A percentile compares a stretch with the other conserved stretches of the same genome.
Conservation (phyloP, 2,888 invertebrate species). For the Cerceris rybyensis region DNA sequence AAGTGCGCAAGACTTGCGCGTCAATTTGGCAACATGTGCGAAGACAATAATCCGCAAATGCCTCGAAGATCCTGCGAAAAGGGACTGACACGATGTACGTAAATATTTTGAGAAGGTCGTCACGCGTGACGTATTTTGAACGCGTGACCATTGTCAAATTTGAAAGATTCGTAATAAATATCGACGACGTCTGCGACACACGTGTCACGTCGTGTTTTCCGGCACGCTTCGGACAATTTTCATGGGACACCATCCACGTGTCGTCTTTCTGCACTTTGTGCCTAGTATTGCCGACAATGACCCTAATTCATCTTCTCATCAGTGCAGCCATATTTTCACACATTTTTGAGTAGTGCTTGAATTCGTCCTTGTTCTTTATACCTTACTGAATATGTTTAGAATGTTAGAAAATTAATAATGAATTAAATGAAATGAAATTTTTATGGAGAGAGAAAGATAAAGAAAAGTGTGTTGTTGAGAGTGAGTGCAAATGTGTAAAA, state of each 20-base stretch:
- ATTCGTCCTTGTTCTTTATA: too few relatives aligned
- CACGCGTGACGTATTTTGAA: conserved; percentile 35
- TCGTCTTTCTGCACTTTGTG: conserved; percentile 8
- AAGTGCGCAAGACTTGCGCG: neutral
- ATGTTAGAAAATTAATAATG: too few relatives aligned
- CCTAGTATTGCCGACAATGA: conserved; percentile 15
- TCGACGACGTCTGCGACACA: conserved; percentile 57
- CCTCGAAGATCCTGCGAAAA: neutral
- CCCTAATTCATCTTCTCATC: conserved; percentile 30
- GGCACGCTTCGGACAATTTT: conserved; percentile 31
- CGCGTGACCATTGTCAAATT: conserved; percentile 63
- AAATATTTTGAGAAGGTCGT: conserved; percentile 59
- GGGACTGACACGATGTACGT: conserved; percentile 17
- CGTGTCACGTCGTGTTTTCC: conserved; percentile 45
- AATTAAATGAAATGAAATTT: too few relatives aligned
- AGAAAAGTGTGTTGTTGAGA: too few relatives aligned
- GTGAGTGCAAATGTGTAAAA: too few relatives aligned
- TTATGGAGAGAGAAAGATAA: too few relatives aligned
- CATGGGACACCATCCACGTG: conserved; percentile 31
- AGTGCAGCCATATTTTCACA: neutral
- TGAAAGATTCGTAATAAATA: conserved; percentile 47
- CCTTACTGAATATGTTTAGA: too few relatives aligned
- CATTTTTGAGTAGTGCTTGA: neutral
- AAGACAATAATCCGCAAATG: neutral
- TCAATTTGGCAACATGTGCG: conserved; percentile 11